Conservation (phyloP, 2,888 invertebrate genomes). For the Phyllotreta cruciferae region DNA sequence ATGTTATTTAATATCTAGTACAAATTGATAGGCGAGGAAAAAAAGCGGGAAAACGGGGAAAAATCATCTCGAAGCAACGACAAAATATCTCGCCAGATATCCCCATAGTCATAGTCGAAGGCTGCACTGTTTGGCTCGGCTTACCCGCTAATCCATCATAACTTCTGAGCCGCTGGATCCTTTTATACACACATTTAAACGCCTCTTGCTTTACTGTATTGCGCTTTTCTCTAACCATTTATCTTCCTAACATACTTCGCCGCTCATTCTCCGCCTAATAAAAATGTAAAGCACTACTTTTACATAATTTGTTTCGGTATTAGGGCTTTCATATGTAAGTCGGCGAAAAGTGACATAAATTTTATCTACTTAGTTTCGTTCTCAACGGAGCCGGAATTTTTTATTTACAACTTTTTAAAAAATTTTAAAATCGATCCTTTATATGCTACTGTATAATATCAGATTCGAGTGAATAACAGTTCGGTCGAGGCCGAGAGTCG, state of each 20-base stretch:
- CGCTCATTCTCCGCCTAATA: slow-evolving; percentile 54
- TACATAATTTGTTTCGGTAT: slow-evolving; percentile 57
- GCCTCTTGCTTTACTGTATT: slow-evolving; percentile 37
- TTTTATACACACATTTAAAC: slow-evolving; percentile 50
- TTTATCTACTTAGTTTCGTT: slow-evolving; percentile 27
- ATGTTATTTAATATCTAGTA: background rate
- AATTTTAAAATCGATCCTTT: no score
- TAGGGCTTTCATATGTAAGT: slow-evolving; percentile 51
- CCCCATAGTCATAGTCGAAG: slow-evolving; percentile 38
- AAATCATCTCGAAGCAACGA: slow-evolving; percentile 24
- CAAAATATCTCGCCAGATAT: slow-evolving; percentile 46
- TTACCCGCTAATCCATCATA: slow-evolving; percentile 56
- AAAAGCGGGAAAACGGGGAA: slow-evolving; percentile 35
- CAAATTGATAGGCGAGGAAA: slow-evolving; percentile 32
- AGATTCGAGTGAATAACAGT: no score
- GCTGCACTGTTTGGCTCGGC: slow-evolving; percentile 52
- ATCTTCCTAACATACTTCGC: slow-evolving; percentile 54
- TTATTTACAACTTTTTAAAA: slow-evolving; percentile 8
- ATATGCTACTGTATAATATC: no score
- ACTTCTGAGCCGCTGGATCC: slow-evolving; percentile 52
- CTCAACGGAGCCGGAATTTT: slow-evolving; percentile 18
- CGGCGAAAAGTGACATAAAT: slow-evolving; percentile 37
- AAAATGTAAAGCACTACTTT: slow-evolving; percentile 58
- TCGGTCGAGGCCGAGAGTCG: no score
- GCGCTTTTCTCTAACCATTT: slow-evolving; percentile 55